A percentile compares a stretch with the other conserved stretches of the same genome.
phyloP scores from a whole-genome alignment of 2,113 vertebrate species.

The Parus major region DNA sequence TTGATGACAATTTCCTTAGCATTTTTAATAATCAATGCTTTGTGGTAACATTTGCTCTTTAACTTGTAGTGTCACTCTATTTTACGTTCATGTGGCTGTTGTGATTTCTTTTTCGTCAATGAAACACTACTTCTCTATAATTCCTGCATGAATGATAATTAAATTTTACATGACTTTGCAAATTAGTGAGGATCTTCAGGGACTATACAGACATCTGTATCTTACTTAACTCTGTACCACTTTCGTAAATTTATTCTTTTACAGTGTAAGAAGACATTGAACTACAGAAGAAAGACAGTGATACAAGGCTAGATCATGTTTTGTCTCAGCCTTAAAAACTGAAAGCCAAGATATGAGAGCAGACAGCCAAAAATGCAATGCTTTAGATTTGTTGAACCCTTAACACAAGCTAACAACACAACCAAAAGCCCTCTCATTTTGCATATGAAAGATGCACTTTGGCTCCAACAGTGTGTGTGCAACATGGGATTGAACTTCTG shows the following conservation, averaged over 20 bases:
- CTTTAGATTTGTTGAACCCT: neutral
- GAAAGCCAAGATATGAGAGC: neutral
- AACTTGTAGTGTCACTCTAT: neutral
- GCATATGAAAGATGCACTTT: neutral
- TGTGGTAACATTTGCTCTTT: neutral
- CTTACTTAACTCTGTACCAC: neutral
- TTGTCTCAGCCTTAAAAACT: neutral
- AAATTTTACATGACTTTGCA: neutral
- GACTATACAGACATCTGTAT: neutral
- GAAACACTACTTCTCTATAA: neutral
- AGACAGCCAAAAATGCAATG: neutral
- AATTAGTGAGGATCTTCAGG: neutral
- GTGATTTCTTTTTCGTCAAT: neutral
- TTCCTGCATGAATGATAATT: neutral
- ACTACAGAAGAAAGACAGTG: neutral
- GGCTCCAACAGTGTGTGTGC: neutral
- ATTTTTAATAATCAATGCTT: neutral
- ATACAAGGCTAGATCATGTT: neutral
- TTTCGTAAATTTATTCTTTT: neutral
- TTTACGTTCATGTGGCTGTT: neutral
- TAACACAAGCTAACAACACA: neutral
- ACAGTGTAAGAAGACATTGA: neutral
- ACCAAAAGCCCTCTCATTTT: neutral
- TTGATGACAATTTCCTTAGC: neutral
- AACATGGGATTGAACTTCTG: neutral